Evolutionary conservation across 1,140 invertebrate species (phyloP), one percentile per base, ranked within the genome.

Genomic region (Caenorhabditis tropicalis): DNA sequence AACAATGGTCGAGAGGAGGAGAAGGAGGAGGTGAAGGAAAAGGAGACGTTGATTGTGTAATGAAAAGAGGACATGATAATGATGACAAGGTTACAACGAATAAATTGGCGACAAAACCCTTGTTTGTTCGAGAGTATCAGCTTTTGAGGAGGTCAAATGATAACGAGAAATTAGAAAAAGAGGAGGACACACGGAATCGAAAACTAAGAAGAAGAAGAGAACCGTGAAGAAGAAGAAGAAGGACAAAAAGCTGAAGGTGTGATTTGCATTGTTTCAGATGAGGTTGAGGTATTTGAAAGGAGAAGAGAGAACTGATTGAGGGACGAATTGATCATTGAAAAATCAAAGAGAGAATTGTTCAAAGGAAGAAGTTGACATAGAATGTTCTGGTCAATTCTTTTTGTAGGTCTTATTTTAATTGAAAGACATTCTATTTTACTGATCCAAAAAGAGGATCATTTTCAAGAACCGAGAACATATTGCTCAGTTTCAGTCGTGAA

Each of bases 81-180:
- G 65, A 74, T 43, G n/a, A 74, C 31, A 74, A 74, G 65, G 65
- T 74, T 74, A 74, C 65, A 74, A 27, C 65, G 65, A 74, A 12
- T n/a, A n/a, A n/a, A n/a, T 27, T 4, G 49, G 49, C 49, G 49
- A 33, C 31, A 74, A 74, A 74, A 9, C 36, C 65, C 65, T 74
- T 74, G 65, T 74, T 74, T 74, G 65, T 74, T 74, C 65, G 65
- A 74, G 65, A 74, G 36, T 74, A 46, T 65, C 31, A 65, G 58
- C 9, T n/a, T 65, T 4, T 56, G 49, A 33, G 36, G 53, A 82
- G 49, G 81, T 56, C 53, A 56, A 58, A 46, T 43, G 36, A 43
- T 56, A 53, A n/a, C n/a, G n/a, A 56, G 53, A 21, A 27, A 60
- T 10, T 39, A 19, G n/a, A 6, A 43, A n/a, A n/a, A n/a, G n/a